Evolutionary conservation across 2,888 invertebrate genomes (phyloP).

Genomic region (Nemapogon koenigi): DNA sequence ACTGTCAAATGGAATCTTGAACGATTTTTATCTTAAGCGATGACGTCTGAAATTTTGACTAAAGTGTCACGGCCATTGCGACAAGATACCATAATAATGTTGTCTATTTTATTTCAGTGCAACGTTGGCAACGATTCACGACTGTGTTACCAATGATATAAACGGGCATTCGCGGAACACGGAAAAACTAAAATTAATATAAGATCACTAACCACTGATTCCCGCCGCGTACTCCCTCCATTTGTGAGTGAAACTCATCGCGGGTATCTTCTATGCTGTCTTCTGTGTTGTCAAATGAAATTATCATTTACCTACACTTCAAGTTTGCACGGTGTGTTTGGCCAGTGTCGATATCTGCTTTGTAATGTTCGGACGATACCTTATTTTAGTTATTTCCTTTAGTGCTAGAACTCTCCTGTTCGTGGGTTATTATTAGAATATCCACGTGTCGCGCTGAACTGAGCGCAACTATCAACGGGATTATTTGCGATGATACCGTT

Average conservation of each 20-base stretch:
- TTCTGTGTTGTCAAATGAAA: not conserved
- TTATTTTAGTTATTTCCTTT: constrained; percentile 3
- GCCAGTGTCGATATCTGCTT: too few relatives aligned
- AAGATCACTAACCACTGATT: constrained; percentile 50
- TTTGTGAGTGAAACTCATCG: constrained; percentile 48
- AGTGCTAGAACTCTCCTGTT: constrained; percentile 1
- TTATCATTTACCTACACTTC: too few relatives aligned
- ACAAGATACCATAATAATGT: too few relatives aligned
- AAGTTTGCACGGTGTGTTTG: too few relatives aligned
- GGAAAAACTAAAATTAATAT: constrained; percentile 22
- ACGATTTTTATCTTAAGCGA: too few relatives aligned
- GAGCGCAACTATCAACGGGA: constrained; percentile 39
- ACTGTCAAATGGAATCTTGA: too few relatives aligned
- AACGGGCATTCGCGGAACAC: not conserved
- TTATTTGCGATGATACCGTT: constrained; percentile 21
- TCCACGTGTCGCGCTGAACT: constrained; percentile 48
- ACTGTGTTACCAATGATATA: not conserved
- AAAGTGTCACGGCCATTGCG: too few relatives aligned
- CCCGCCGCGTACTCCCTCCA: constrained; percentile 59
- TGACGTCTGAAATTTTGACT: too few relatives aligned
- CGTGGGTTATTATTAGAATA: constrained; percentile 43
- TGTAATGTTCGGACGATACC: too few relatives aligned
- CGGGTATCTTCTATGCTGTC: too few relatives aligned
- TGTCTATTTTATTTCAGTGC: not conserved
- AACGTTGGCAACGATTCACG: not conserved